A percentile compares a stretch with the other conserved stretches of the same genome.
These are phyloP conservation scores for Ditylenchus dipsaci DNA, from an alignment of 1,140 invertebrate species.

Conservation along the genomic window DNA sequence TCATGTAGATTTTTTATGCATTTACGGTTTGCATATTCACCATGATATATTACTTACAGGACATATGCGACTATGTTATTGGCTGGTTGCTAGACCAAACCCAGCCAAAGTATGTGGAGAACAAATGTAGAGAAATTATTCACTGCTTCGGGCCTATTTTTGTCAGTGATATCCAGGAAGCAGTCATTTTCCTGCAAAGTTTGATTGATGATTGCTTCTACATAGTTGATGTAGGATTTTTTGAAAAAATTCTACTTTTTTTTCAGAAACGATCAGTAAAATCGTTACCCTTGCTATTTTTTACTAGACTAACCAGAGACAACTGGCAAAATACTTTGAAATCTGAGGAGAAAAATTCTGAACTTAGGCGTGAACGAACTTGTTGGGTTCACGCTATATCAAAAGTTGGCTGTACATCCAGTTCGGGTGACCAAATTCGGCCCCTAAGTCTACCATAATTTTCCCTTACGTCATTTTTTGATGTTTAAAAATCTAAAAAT, in stretches of 20 bases:
- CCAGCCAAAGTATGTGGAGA: neutral
- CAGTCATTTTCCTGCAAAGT: slow-evolving; percentile 4
- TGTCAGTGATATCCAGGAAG: slow-evolving; percentile 2
- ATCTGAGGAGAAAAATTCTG: too few relatives aligned
- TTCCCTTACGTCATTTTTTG: too few relatives aligned
- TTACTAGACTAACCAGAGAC: too few relatives aligned
- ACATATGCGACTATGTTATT: neutral
- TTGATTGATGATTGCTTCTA: slow-evolving; percentile 10
- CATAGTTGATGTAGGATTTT: neutral
- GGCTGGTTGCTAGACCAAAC: neutral
- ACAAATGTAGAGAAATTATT: neutral
- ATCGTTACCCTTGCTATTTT: too few relatives aligned
- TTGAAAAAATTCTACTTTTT: neutral
- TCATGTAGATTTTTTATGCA: neutral
- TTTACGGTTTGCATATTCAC: neutral
- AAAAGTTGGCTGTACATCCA: too few relatives aligned
- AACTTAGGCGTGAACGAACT: too few relatives aligned
- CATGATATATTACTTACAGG: neutral
- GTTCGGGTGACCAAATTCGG: too few relatives aligned
- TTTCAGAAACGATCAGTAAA: too few relatives aligned
- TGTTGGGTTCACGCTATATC: too few relatives aligned
- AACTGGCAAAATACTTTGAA: too few relatives aligned
- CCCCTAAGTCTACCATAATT: too few relatives aligned
- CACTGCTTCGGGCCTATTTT: neutral
- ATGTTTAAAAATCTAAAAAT: too few relatives aligned